A percentile compares a stretch with the other conserved stretches of the same genome.
These are phyloP conservation scores for Acropora tenuis DNA, from an alignment of 64 coral and sea anemone species.

Conservation along the genomic window DNA sequence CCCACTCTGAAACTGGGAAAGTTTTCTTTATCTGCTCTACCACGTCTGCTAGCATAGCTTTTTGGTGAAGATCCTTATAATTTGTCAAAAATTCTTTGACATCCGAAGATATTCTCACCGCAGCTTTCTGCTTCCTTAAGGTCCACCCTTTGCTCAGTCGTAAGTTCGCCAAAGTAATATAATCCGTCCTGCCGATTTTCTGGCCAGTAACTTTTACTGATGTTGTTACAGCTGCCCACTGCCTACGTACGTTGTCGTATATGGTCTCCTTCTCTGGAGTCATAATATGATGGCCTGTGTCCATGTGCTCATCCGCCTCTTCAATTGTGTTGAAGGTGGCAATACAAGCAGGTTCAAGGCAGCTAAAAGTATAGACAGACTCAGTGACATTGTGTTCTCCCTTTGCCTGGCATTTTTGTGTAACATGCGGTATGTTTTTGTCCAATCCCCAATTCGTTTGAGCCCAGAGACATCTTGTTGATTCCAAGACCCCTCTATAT, in stretches of 20 bases:
- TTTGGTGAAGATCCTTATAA: conserved; percentile 37
- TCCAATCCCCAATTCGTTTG: conserved; percentile 55
- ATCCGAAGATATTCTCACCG: conserved; percentile 36
- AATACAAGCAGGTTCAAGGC: too few relatives aligned
- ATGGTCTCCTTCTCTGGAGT: too few relatives aligned
- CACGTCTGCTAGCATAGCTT: conserved; percentile 18
- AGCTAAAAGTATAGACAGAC: too few relatives aligned
- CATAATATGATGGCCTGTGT: too few relatives aligned
- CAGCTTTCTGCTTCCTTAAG: not conserved
- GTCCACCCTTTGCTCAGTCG: too few relatives aligned
- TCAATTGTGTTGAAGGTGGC: too few relatives aligned
- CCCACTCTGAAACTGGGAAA: too few relatives aligned
- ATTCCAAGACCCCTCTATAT: not conserved
- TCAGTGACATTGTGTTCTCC: too few relatives aligned
- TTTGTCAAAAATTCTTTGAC: conserved; percentile 35
- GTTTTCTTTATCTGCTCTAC: too few relatives aligned
- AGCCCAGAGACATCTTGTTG: conserved; percentile 67
- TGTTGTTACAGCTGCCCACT: conserved; percentile 18
- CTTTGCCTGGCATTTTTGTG: too few relatives aligned
- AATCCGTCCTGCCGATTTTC: conserved; percentile 46
- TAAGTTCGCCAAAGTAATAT: not conserved
- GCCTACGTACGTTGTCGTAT: too few relatives aligned
- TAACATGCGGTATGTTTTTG: not conserved
- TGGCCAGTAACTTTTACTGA: conserved; percentile 39
- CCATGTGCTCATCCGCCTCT: too few relatives aligned